Evolutionary conservation across 2,113 vertebrate species (phyloP), one percentile per base, ranked within the genome.

Genomic region (Eleginops maclovinus): DNA sequence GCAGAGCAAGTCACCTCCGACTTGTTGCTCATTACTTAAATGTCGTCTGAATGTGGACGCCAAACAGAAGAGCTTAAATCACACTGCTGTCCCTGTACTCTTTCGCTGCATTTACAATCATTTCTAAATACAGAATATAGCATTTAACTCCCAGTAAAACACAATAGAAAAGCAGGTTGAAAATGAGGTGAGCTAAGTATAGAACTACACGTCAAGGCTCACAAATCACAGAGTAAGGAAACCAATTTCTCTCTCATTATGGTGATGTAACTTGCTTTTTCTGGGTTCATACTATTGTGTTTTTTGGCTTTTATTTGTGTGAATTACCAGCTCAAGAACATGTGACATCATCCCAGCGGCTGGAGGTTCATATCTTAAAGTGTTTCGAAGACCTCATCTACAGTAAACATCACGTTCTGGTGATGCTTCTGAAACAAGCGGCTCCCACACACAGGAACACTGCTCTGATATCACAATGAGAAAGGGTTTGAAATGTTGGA

Each of bases 221-320:
- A 36, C 31, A 36, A 36, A 36, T 8, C 31, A 36, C 31, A 36
- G 31, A 36, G 5, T 36, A 36, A 36, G 7, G 8, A 36, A 8
- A 36, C 7, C 31, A 6, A 7, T 36, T 8, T 36, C 8, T 36
- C 31, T 7, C 31, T 9, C 31, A 36, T 8, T 28, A 1, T 14
- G 26, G 50, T 54, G 15, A 55, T 55, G 51, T 26, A 43, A 61
- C 59, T 63, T 26, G 43, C 61, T 67, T 65, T n/a, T 53, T 17
- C 28, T 15, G 22, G 47, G 31, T 8, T 31, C 19, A 59, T 51
- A 31, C 50, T 8, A 8, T 4, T 53, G 10, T 36, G 31, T 36
- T 41, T n/a, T 26, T 36, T 40, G 47, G 40, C 26, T 72, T 31
- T 31, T 43, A 12, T 16, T 43, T 41, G 13, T 43, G 22, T 59